Conservation (phyloP, 2,113 vertebrate genomes). For the Maccullochella peelii region DNA sequence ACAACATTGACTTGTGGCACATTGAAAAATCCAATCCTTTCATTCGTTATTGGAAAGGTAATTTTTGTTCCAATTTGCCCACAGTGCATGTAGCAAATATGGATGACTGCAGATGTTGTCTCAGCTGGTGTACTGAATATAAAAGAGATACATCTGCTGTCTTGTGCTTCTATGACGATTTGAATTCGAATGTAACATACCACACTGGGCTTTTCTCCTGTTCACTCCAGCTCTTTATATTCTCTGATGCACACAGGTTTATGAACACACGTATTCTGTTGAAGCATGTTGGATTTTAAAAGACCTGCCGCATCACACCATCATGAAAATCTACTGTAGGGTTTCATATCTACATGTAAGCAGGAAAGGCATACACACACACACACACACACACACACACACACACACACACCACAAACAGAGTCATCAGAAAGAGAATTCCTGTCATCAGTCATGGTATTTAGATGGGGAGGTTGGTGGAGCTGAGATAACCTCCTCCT, state of each 20-base stretch:
- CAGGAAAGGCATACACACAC: too few species aligned
- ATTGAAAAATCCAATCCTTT: slow-evolving; percentile 17
- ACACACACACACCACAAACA: slow-evolving; percentile 7
- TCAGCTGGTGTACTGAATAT: slow-evolving; percentile 32
- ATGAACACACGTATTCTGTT: background rate
- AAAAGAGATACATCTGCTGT: slow-evolving; percentile 1
- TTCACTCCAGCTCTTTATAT: slow-evolving; percentile 24
- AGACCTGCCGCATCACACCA: background rate
- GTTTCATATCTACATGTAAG: slow-evolving; percentile 3
- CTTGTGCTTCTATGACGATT: background rate
- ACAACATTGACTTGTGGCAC: background rate
- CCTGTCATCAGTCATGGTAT: slow-evolving; percentile 11
- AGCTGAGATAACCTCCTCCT: slow-evolving; percentile 10
- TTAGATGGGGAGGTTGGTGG: background rate
- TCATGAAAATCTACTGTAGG: background rate
- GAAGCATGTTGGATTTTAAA: slow-evolving; percentile 7
- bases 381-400: background rate
- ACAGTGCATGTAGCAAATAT: background rate
- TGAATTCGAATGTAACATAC: slow-evolving; percentile 30
- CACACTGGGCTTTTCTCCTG: background rate
- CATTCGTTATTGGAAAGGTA: background rate
- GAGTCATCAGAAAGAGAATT: slow-evolving; percentile 10
- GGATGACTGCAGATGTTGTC: slow-evolving; percentile 8
- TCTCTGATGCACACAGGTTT: background rate
- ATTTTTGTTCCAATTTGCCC: slow-evolving; percentile 1